Evolutionary conservation across 2,113 vertebrate genomes (phyloP).

Genomic region (Amphilophus citrinellus): DNA sequence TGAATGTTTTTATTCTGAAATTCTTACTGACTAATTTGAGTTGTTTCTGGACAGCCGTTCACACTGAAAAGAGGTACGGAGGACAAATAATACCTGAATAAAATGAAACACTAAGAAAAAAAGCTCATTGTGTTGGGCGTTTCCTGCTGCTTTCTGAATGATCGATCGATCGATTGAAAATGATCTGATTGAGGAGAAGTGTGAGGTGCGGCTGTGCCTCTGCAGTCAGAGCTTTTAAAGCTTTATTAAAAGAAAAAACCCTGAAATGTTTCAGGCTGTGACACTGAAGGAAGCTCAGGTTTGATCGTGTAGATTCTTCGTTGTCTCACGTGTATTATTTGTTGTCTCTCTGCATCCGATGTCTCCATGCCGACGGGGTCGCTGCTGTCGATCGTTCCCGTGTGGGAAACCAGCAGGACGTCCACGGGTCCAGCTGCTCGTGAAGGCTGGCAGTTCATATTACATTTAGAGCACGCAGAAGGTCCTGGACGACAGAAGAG

Average conservation of each 20-base stretch:
- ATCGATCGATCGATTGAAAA: neutral
- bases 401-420: neutral
- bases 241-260: neutral
- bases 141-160: neutral
- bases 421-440: neutral
- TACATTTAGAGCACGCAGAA: neutral
- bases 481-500: neutral
- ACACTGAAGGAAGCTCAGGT: neutral
- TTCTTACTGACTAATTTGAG: neutral
- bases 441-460: conserved; percentile 4
- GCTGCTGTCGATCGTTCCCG: neutral
- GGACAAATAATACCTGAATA: accelerated
- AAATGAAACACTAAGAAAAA: neutral
- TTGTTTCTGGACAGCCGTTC: accelerated
- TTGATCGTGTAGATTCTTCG: neutral
- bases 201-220: neutral
- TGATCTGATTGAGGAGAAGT: too few species aligned
- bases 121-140: neutral
- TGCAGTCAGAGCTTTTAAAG: neutral
- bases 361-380: neutral
- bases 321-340: neutral
- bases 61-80: neutral
- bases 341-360: neutral
- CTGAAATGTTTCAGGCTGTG: neutral
- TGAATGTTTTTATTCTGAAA: neutral